Base-by-base conservation (phyloP, 1,140 invertebrate species). In the Dreissena polymorpha region DNA sequence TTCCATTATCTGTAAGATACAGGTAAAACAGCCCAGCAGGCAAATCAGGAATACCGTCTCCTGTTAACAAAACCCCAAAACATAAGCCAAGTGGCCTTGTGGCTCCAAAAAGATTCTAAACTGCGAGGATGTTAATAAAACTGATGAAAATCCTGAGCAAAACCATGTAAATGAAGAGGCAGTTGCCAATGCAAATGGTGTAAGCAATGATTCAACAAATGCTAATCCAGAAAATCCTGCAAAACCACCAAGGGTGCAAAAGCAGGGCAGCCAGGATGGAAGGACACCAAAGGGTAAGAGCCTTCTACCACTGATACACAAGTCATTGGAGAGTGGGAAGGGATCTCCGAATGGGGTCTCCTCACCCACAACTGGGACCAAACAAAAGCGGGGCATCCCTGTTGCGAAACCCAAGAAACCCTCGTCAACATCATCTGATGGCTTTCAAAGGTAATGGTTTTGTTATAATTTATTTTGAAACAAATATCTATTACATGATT, bases 261-360 rank as follows among this genome's bases (percentile, higher is more conserved):
- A 73, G 39, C 70, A 82, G 71, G 72, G 72, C 50, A 74, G 71
- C 49, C 70, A 72, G 21, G 79, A 82, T 74, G 69, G 79, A 12
- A 73, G 68, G 53, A n/a, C 63, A 50, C 70, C 70, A 39, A 82
- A 81, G 23, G 79, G 79, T 5, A 82, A 82, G 53, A 82, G 79
- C 57, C 50, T 82, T 10, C 60, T 82, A n/a, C 79, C 79, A 23
- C 49, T 82, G 6, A 74, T 82, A 27, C 79, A 82, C 39, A 39
- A 39, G 8, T 72, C 79, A 8, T 73, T 82, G 71, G 78, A 82
- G 55, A 51, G 57, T 65, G 63, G 50, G n/a, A 64, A 21, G 51
- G 55, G 78, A 23, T 53, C 76, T 53, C 64, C 64, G 18, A 78
- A 78, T 69, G 76, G 67, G 53, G 53, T 80, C 23, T 72, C 68